phyloP scores from a whole-genome alignment of 2,797 vertebrate species.

The Clarias laeviceps region DNA sequence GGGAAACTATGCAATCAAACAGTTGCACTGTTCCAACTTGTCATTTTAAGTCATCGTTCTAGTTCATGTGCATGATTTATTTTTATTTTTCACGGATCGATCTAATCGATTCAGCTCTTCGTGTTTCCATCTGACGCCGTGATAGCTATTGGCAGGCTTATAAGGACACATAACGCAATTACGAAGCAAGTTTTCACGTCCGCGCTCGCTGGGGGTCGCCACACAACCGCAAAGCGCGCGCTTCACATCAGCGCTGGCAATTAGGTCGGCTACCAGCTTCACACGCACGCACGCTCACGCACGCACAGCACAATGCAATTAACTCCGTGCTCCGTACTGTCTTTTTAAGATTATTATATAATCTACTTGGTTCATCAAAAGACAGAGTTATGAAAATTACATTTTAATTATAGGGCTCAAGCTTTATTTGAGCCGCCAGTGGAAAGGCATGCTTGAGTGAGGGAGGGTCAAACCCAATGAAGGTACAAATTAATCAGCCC shows the following conservation, averaged over 20 bases:
- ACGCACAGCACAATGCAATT: slow-evolving; percentile 35
- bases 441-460: slow-evolving; percentile 34
- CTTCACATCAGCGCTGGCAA: slow-evolving; percentile 45
- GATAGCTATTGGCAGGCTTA: neutral
- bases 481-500: slow-evolving; percentile 37
- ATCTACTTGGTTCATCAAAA: slow-evolving; percentile 48
- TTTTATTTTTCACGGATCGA: neutral
- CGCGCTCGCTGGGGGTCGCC: slow-evolving; percentile 76
- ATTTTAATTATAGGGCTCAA: slow-evolving; percentile 44
- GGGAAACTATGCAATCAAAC: slow-evolving; percentile 8
- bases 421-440: slow-evolving; percentile 21
- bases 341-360: slow-evolving; percentile 51
- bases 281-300: slow-evolving; percentile 21
- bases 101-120: neutral
- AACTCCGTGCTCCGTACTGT: slow-evolving; percentile 39
- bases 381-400: slow-evolving; percentile 29
- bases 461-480: slow-evolving; percentile 23
- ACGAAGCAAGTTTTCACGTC: slow-evolving; percentile 43
- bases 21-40: slow-evolving; percentile 11
- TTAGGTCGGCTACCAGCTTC: slow-evolving; percentile 54
- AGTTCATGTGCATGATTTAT: neutral
- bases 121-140: slow-evolving; percentile 3
- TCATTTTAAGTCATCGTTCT: neutral
- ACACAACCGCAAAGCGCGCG: slow-evolving; percentile 60
- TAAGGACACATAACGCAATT: slow-evolving; percentile 13